A percentile compares a stretch with the other conserved stretches of the same genome.
Evolutionary conservation across 2,797 vertebrate species (phyloP).

Genomic region (Sebastes melanostomus): DNA sequence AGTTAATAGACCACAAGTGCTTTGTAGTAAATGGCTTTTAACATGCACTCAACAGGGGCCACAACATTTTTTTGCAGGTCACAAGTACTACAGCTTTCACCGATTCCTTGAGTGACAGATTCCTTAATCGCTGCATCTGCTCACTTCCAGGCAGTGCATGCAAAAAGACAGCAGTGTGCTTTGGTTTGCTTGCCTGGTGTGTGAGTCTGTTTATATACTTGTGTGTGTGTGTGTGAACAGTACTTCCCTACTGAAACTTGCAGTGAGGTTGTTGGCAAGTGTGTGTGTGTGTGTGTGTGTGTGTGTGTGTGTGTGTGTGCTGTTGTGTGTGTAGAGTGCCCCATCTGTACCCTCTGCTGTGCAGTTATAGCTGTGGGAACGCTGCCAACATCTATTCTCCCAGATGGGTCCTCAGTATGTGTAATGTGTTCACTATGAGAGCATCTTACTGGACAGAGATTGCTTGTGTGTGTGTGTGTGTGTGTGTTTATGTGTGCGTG

Average conservation of each 20-base stretch:
- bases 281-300: constrained; percentile 6
- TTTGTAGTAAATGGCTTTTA: constrained; percentile 12
- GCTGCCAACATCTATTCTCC: constrained; percentile 63
- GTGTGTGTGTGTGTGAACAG: constrained; percentile 19
- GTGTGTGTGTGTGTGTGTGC: not conserved
- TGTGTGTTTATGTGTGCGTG: not conserved
- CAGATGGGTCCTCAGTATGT: constrained; percentile 63
- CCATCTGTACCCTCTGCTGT: constrained; percentile 67
- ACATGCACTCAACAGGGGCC: not conserved
- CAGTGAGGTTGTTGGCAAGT: not conserved
- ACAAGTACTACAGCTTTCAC: not conserved
- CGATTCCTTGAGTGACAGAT: constrained; percentile 24
- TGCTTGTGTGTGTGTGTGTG: not conserved
- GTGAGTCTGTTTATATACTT: constrained; percentile 32
- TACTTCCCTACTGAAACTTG: constrained; percentile 22
- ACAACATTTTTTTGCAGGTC: not conserved
- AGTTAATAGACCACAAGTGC: not conserved
- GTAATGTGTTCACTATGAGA: constrained; percentile 48
- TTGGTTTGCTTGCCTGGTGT: constrained; percentile 28
- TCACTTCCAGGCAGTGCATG: constrained; percentile 16
- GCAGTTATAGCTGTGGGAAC: constrained; percentile 58
- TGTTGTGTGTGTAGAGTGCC: constrained; percentile 22
- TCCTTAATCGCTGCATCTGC: constrained; percentile 27
- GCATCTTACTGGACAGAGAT: constrained; percentile 47
- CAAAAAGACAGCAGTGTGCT: constrained; percentile 24